Evolutionary conservation across 1,140 invertebrate genomes (phyloP), one percentile per base, ranked within the genome.

Genomic region (Drosophila melanica): DNA sequence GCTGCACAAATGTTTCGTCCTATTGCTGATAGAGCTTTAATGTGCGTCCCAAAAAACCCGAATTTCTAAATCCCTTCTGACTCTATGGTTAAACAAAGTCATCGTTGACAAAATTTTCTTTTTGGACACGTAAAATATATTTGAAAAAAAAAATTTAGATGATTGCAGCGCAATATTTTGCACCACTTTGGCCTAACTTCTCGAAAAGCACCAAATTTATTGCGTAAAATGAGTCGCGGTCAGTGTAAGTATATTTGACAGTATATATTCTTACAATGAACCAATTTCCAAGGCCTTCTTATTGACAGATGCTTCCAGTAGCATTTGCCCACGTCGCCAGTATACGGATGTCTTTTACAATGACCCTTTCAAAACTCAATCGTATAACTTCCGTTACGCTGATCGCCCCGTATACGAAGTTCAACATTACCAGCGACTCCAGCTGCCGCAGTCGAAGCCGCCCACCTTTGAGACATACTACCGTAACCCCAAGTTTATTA

Each of bases 311-410:
- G n/a, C 30, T 39, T 30, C 62, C 20, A 27, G 39, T n/a, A 63
- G 53, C 14, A 30, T 44, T 16, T 71, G 57, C 10, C 8, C 60
- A 47, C 67, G 63, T 9, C 80, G 82, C 9, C 65, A 53, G 14
- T n/a, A 48, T 9, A 23, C 39, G 8, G 90, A 91, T 65, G 45
- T 78, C 12, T 91, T 91, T 55, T 64, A 66, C 37, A 75, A 77
- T 27, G 90, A 91, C 45, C 90, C 90, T 3, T 91, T 91, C 51
- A 91, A 91, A 86, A 79, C 86, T 51, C 79, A 91, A 42, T 91
- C 90, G 10, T 91, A 78, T 27, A 90, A 85, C 44, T 91, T 91
- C 65, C 90, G 77, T 8, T 91, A 91, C 50, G 90, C 90, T 39
- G 84, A 91, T 2, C 64, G 75, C 12, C 90, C 90, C 6, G 45